Base-by-base conservation (phyloP, 2,888 invertebrate genomes). In the Euzetes globulus region DNA sequence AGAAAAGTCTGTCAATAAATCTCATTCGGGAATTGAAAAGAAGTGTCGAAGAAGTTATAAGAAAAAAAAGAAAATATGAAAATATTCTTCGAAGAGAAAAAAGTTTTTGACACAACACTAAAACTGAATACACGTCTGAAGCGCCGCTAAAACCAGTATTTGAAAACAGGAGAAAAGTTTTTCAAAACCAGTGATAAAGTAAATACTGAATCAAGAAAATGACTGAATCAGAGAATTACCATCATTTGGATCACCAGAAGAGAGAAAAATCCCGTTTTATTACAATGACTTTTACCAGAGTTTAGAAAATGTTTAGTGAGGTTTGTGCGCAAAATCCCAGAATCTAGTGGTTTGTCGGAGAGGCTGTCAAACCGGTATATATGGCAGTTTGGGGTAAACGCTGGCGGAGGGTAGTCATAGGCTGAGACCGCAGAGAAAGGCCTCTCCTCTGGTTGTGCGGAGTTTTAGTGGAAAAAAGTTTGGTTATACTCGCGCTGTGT, bases 111-210 rank as follows among this genome's bases (percentile, higher is more conserved):
- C 19, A 52, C 52, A 52, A 41, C 41, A 41, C 41, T 11, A 41
- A 41, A 41, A 33, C 33, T 19, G 19, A n/a, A 52, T 22, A n/a
- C 19, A 25, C 50, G 52, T 52, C 52, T 19, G 25, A 52, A 52
- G 52, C 52, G 52, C 52, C 52, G 25, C 52, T 52, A 52, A 52
- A 52, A 52, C 52, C 52, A 52, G 52, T 52, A 52, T 52, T 52
- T 25, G 25, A 52, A 52, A 52, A 52, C 19, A n/a, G 25, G 52
- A 52, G 45, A 52, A 52, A 52, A 52, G 25, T 19, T 52, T 52
- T 52, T 19, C 52, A 52, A 52, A 52, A 52, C 52, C 52, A n/a
- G 25, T 5, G 25, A 52, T 52, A 52, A 22, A 22, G 52, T 25
- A 52, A 25, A 52, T 11, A 52, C 9, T 7, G 25, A n/a, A n/a